Conservation (phyloP, 2,888 invertebrate genomes). For the Aphodius granarius region DNA sequence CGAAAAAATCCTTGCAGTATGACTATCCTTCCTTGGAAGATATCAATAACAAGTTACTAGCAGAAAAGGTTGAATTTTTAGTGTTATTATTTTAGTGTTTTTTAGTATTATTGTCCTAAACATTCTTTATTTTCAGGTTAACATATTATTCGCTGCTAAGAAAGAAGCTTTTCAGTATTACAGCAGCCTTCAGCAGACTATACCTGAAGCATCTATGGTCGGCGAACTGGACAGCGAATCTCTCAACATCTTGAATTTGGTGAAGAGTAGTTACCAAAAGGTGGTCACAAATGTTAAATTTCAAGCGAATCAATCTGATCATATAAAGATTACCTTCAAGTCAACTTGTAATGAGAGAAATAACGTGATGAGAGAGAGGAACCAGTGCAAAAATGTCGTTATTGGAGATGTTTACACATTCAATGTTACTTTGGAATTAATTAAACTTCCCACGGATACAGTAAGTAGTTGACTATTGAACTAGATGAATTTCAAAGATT, state of each 20-base stretch:
- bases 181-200: slow-evolving; percentile 66
- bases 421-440: slow-evolving; percentile 63
- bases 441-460: slow-evolving; percentile 54
- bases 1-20: slow-evolving; percentile 46
- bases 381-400: slow-evolving; percentile 62
- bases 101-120: not conserved
- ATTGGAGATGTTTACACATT: slow-evolving; percentile 67
- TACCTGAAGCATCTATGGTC: slow-evolving; percentile 74
- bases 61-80: slow-evolving; percentile 60
- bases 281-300: slow-evolving; percentile 68
- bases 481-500: too few species aligned
- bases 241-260: slow-evolving; percentile 81
- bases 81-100: not conserved
- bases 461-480: not conserved
- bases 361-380: slow-evolving; percentile 19
- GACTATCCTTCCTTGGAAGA: slow-evolving; percentile 89
- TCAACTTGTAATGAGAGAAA: slow-evolving; percentile 66
- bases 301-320: slow-evolving; percentile 63
- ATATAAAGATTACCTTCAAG: slow-evolving; percentile 68
- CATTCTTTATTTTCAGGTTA: slow-evolving; percentile 58
- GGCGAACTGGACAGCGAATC: slow-evolving; percentile 81
- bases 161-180: slow-evolving; percentile 69
- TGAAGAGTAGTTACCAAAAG: slow-evolving; percentile 78
- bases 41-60: slow-evolving; percentile 66
- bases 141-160: slow-evolving; percentile 87